A percentile compares a stretch with the other conserved stretches of the same genome.
These are phyloP conservation scores for Timema podura DNA, from an alignment of 2,888 invertebrate species.

Conservation along the genomic window DNA sequence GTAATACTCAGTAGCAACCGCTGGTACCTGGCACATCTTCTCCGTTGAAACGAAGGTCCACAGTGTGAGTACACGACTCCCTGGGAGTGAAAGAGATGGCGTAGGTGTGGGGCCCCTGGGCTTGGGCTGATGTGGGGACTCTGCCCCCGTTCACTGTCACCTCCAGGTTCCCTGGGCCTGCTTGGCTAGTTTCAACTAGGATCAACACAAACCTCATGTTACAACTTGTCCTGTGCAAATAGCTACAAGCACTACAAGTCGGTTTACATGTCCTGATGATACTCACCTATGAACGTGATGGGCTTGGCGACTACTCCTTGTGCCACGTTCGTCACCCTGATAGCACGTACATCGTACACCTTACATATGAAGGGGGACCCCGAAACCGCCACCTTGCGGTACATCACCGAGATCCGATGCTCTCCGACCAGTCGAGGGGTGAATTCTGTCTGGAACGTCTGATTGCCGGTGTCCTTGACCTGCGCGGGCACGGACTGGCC, in stretches of 20 bases:
- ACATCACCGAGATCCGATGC: constrained; percentile 84
- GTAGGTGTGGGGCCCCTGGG: constrained; percentile 93
- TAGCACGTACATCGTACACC: constrained; percentile 91
- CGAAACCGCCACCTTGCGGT: constrained; percentile 68
- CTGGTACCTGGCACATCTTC: constrained; percentile 82
- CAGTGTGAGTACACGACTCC: constrained; percentile 84
- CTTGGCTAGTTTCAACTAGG: constrained; percentile 93
- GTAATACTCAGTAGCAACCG: background rate
- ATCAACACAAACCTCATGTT: background rate
- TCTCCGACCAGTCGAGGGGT: constrained; percentile 87
- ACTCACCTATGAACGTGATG: constrained; percentile 80
- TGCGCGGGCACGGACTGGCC: constrained; percentile 87
- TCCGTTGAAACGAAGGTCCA: constrained; percentile 93
- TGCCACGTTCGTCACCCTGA: constrained; percentile 88
- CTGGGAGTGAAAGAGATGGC: constrained; percentile 96
- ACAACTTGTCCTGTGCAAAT: background rate
- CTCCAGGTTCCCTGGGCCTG: constrained; percentile 97
- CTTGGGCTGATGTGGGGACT: constrained; percentile 94
- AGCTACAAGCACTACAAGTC: background rate
- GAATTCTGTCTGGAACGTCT: constrained; percentile 85
- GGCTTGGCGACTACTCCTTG: constrained; percentile 85
- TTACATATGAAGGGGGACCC: constrained; percentile 94
- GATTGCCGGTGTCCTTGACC: constrained; percentile 77
- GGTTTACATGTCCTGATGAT: background rate
- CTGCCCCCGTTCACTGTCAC: constrained; percentile 97